Evolutionary conservation across 1,140 invertebrate genomes (phyloP).

Genomic region (Leguminivora glycinivorella): DNA sequence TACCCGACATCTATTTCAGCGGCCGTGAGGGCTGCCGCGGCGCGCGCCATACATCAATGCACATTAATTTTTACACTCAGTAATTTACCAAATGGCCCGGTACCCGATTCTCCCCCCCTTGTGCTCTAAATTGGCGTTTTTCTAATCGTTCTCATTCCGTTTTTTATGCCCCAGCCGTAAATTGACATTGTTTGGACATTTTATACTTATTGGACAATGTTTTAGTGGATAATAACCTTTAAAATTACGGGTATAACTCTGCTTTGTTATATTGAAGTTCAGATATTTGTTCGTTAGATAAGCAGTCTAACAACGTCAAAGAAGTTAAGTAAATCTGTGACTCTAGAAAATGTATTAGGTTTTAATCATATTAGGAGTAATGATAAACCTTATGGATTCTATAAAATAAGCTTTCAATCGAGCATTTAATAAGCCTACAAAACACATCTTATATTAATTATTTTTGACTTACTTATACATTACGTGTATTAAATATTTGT

Average conservation of each 20-base stretch:
- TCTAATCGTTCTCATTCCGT: constrained; percentile 43
- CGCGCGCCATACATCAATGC: constrained; percentile 16
- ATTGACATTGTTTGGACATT: constrained; percentile 37
- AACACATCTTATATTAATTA: too few species aligned
- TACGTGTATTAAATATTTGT: too few species aligned
- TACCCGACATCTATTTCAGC: background rate
- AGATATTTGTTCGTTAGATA: background rate
- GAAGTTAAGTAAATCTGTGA: too few species aligned
- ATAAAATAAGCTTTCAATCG: too few species aligned
- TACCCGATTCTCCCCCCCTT: constrained; percentile 33
- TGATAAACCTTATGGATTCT: too few species aligned
- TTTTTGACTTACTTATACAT: too few species aligned
- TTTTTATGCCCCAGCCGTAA: constrained; percentile 38
- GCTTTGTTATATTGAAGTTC: background rate
- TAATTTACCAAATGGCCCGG: constrained; percentile 41
- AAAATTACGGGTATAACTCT: background rate
- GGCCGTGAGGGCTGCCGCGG: background rate
- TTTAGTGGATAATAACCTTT: constrained; percentile 39
- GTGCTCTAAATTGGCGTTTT: constrained; percentile 39
- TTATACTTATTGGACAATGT: constrained; percentile 46
- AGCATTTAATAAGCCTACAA: too few species aligned
- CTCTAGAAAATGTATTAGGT: too few species aligned
- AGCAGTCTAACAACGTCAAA: background rate
- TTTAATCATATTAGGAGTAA: too few species aligned
- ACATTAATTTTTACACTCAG: constrained; percentile 38